Conservation (phyloP, 35 echinoderm and acorn worm species). For the Holothuria glaberrima region DNA sequence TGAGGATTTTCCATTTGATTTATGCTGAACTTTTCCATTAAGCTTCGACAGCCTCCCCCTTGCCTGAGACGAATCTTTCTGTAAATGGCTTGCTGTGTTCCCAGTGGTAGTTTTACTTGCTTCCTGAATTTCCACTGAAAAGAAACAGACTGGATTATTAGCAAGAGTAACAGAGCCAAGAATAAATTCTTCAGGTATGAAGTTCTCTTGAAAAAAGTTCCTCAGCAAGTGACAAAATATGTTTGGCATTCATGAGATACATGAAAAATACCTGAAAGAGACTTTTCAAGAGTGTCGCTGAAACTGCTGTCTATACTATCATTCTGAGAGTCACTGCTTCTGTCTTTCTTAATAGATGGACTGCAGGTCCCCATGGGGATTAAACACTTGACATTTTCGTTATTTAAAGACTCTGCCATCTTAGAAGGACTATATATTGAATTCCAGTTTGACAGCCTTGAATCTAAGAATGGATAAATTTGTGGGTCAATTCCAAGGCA, state of each 20-base stretch:
- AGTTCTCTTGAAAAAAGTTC: no score
- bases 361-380: neutral
- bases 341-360: no score
- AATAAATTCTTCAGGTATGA: neutral
- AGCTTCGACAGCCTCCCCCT: neutral
- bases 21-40: no score
- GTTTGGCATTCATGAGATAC: neutral
- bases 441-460: neutral
- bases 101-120: neutral
- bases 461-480: neutral
- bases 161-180: neutral
- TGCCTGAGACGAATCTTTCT: neutral
- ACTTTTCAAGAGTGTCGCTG: no score
- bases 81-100: neutral
- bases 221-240: no score
- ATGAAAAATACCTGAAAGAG: neutral
- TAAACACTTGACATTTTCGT: neutral
- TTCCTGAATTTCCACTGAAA: conserved; percentile 10
- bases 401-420: conserved; percentile 3
- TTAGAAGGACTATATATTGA: neutral
- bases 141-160: neutral
- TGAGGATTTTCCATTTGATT: no score
- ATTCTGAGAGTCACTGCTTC: no score
- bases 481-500: no score
- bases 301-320: no score